These are phyloP conservation scores for Anabas testudineus DNA, from an alignment of 2,797 vertebrate species.

Conservation along the genomic window DNA sequence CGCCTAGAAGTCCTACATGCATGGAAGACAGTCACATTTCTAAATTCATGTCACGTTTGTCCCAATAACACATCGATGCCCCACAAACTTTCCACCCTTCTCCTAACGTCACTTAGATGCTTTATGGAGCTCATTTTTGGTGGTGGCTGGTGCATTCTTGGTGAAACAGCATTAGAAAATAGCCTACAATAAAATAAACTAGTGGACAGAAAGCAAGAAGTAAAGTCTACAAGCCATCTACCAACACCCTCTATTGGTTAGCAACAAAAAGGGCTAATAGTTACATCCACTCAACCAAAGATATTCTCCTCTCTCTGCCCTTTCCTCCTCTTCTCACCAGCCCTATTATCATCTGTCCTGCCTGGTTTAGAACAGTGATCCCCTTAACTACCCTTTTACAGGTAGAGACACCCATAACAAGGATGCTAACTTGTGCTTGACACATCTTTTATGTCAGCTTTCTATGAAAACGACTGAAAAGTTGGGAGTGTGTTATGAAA, in stretches of 20 bases:
- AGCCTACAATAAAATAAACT: conserved; percentile 82
- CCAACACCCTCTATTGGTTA: conserved; percentile 77
- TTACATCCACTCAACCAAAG: conserved; percentile 76
- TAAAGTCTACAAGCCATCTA: conserved; percentile 80
- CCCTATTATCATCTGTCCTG: conserved; percentile 61
- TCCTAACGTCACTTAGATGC: conserved; percentile 66
- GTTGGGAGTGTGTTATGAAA: conserved; percentile 42
- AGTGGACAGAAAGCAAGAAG: conserved; percentile 79
- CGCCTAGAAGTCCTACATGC: conserved; percentile 86
- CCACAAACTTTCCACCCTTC: conserved; percentile 65
- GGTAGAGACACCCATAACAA: conserved; percentile 67
- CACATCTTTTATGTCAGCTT: conserved; percentile 69
- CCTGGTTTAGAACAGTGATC: conserved; percentile 64
- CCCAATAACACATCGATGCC: conserved; percentile 78
- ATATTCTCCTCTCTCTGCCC: conserved; percentile 62
- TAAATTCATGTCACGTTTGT: conserved; percentile 79
- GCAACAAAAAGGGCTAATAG: conserved; percentile 76
- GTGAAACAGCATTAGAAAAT: conserved; percentile 83
- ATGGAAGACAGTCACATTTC: conserved; percentile 87
- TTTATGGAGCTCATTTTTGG: conserved; percentile 83
- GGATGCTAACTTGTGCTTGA: conserved; percentile 81
- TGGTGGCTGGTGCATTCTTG: conserved; percentile 86
- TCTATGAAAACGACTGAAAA: conserved; percentile 59
- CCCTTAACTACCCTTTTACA: conserved; percentile 61
- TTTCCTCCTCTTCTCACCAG: conserved; percentile 60